Conservation (phyloP, 2,113 vertebrate species). For the Parus major region DNA sequence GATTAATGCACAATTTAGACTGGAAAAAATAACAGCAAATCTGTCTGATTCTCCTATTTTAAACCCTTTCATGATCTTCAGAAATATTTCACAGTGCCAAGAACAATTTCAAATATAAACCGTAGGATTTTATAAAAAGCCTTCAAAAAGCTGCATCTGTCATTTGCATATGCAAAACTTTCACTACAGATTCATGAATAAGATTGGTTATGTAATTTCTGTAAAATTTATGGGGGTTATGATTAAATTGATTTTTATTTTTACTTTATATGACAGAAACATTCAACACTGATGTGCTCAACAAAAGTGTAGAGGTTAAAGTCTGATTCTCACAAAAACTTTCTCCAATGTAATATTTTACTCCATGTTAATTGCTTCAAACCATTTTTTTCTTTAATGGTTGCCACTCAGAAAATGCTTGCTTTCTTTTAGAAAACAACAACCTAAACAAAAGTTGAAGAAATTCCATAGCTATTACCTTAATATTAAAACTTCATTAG, state of each 20-base stretch:
- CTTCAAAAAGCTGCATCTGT: conserved; percentile 26
- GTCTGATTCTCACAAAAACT: neutral
- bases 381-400: neutral
- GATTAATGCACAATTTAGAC: conserved; percentile 32
- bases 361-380: neutral
- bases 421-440: neutral
- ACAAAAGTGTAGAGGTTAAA: neutral
- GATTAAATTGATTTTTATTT: neutral
- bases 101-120: conserved; percentile 45
- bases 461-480: neutral
- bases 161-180: conserved; percentile 16
- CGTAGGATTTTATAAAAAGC: neutral
- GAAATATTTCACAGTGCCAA: conserved; percentile 43
- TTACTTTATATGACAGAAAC: neutral
- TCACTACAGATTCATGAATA: neutral
- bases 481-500: neutral
- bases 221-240: neutral
- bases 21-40: conserved; percentile 45
- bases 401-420: neutral
- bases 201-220: neutral
- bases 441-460: neutral
- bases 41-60: conserved; percentile 52
- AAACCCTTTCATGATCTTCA: conserved; percentile 32
- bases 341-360: neutral
- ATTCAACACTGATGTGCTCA: neutral